Evolutionary conservation across 2,888 invertebrate genomes (phyloP).

Genomic region (Tetragnatha montana): DNA sequence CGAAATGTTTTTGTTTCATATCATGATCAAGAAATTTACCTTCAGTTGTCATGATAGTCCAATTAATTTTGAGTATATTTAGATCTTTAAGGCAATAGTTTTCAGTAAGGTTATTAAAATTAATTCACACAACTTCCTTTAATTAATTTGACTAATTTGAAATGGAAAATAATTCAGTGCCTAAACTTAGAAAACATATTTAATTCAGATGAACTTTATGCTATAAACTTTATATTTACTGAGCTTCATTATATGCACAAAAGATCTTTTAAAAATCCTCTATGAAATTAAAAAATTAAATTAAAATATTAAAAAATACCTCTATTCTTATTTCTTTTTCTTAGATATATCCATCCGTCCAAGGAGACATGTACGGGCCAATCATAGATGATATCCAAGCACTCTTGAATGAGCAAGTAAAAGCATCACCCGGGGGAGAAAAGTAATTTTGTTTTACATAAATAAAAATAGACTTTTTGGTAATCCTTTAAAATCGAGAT

Average conservation of each 20-base stretch:
- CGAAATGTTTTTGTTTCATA: too few species aligned
- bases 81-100: too few species aligned
- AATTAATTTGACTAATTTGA: too few species aligned
- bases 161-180: too few species aligned
- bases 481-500: too few species aligned
- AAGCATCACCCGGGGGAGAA: slow-evolving; percentile 38
- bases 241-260: background rate
- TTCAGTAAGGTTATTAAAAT: too few species aligned
- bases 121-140: too few species aligned
- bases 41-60: too few species aligned
- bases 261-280: background rate
- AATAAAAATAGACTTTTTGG: too few species aligned
- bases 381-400: slow-evolving; percentile 62
- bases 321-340: background rate
- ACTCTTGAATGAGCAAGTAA: slow-evolving; percentile 53
- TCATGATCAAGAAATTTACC: too few species aligned
- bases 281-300: background rate
- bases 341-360: slow-evolving; percentile 68
- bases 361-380: slow-evolving; percentile 60
- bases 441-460: slow-evolving; percentile 30
- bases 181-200: too few species aligned
- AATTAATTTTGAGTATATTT: too few species aligned
- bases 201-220: background rate
- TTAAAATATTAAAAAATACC: background rate
- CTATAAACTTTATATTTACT: background rate